A percentile compares a stretch with the other conserved stretches of the same genome.
phyloP scores from a whole-genome alignment of 2,113 vertebrate species.

The Lota lota region DNA sequence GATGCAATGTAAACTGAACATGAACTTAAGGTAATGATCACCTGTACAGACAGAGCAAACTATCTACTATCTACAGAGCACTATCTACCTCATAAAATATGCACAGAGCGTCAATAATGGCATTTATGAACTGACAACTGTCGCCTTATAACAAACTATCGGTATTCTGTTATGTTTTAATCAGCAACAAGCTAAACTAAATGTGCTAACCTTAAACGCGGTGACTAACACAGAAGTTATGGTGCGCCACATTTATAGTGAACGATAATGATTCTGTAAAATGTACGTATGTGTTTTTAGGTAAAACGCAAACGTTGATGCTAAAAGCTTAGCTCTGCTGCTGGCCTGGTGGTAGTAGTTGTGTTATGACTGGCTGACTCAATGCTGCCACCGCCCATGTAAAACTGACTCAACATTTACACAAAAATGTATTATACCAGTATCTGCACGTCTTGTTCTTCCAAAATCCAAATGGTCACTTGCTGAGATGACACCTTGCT shows the following conservation, averaged over 20 bases:
- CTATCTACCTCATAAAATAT: too few species aligned
- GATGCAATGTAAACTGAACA: too few species aligned
- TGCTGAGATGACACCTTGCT: constrained; percentile 11
- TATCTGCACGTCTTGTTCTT: constrained; percentile 52
- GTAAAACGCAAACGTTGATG: constrained; percentile 13
- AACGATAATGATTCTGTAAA: too few species aligned
- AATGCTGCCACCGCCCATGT: constrained; percentile 69
- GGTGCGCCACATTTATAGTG: too few species aligned
- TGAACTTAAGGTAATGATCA: too few species aligned
- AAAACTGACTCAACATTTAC: background rate
- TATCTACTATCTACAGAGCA: too few species aligned
- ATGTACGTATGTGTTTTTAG: background rate
- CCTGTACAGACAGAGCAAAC: too few species aligned
- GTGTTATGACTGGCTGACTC: constrained; percentile 39
- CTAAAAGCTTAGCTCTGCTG: constrained; percentile 31
- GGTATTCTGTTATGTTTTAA: background rate
- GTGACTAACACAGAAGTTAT: background rate
- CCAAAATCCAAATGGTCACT: constrained; percentile 47
- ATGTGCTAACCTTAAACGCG: background rate
- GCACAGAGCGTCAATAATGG: too few species aligned
- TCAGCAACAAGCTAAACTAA: background rate
- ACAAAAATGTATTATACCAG: constrained; percentile 49
- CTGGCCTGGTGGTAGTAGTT: constrained; percentile 45
- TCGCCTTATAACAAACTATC: too few species aligned
- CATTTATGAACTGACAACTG: too few species aligned